These are phyloP conservation scores for Drosophila micromelanica DNA, from an alignment of 1,140 invertebrate genomes.

Conservation along the genomic window DNA sequence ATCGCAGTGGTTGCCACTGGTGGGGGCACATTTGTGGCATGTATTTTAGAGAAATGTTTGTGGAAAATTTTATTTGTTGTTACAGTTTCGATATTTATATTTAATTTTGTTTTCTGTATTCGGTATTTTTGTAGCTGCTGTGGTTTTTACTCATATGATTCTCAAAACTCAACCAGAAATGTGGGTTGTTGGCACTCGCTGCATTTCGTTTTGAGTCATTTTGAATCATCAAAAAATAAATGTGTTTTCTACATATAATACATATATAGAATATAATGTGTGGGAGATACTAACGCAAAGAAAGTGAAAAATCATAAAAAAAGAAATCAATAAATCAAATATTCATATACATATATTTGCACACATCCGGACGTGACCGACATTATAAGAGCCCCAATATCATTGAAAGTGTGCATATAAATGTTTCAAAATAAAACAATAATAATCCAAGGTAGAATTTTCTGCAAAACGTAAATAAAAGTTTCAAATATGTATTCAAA, in stretches of 20 bases:
- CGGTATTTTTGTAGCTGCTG: conserved; percentile 25
- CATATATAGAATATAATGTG: not conserved
- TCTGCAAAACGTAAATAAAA: too few species aligned
- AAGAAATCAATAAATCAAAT: not conserved
- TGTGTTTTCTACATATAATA: conserved; percentile 1
- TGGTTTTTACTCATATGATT: conserved; percentile 12
- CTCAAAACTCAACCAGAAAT: conserved; percentile 21
- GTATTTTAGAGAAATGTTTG: conserved; percentile 25
- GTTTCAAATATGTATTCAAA: too few species aligned
- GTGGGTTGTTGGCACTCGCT: conserved; percentile 52
- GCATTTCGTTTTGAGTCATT: conserved; percentile 21
- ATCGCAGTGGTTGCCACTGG: conserved; percentile 27
- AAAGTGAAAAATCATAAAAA: not conserved
- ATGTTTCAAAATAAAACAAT: too few species aligned
- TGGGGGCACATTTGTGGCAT: conserved; percentile 27
- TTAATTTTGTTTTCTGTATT: conserved; percentile 31
- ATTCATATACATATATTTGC: not conserved
- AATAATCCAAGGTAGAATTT: too few species aligned
- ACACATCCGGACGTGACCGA: not conserved
- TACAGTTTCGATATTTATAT: conserved; percentile 50
- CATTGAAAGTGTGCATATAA: too few species aligned
- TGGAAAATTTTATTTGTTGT: conserved; percentile 49
- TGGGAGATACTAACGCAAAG: not conserved
- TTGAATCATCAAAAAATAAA: conserved; percentile 20
- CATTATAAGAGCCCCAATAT: too few species aligned